These are phyloP conservation scores for Neoitamus cyanurus DNA, from an alignment of 2,888 invertebrate species.

Conservation along the genomic window DNA sequence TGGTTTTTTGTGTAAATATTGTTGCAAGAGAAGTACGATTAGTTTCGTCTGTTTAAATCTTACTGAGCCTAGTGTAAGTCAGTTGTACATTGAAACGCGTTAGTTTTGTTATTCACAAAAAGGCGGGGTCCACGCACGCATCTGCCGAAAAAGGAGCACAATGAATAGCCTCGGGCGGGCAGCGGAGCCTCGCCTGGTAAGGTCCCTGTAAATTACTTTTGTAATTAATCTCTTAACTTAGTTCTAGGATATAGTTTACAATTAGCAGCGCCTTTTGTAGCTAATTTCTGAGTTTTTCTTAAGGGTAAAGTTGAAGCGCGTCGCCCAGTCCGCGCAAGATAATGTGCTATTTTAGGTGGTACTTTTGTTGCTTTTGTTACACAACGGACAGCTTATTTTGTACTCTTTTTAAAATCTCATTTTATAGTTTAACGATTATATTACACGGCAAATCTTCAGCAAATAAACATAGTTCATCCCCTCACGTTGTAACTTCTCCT, in stretches of 20 bases:
- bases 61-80: constrained; percentile 26
- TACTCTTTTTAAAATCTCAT: background rate
- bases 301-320: background rate
- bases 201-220: constrained; percentile 33
- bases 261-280: constrained; percentile 11
- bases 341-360: constrained; percentile 21
- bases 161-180: background rate
- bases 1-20: constrained; percentile 35
- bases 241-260: constrained; percentile 11
- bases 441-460: background rate
- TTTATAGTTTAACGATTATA: constrained; percentile 23
- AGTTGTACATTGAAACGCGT: constrained; percentile 28
- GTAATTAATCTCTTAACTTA: constrained; percentile 41
- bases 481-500: background rate
- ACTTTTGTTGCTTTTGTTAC: constrained; percentile 26
- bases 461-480: background rate
- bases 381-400: constrained; percentile 7
- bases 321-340: background rate
- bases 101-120: constrained; percentile 35
- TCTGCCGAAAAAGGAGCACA: background rate
- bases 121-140: background rate
- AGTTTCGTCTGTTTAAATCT: constrained; percentile 23
- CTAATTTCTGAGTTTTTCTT: constrained; percentile 22
- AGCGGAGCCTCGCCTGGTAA: background rate
- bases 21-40: background rate